These are phyloP conservation scores for Metalampra italica DNA, from an alignment of 2,888 invertebrate species.

Conservation along the genomic window DNA sequence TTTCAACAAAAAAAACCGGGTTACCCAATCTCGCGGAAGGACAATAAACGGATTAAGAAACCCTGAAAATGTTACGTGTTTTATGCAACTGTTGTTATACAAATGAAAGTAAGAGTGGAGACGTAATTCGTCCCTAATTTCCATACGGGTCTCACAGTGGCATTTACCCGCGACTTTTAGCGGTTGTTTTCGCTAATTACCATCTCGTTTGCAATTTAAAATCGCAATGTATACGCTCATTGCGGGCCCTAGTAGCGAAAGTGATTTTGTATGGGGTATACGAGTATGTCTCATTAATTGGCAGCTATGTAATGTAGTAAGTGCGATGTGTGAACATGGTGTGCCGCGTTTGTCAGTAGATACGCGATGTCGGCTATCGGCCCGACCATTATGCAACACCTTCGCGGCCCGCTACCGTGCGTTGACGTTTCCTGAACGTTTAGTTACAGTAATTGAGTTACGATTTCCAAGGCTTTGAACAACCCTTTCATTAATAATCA, in stretches of 20 bases:
- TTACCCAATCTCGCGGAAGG: constrained; percentile 41
- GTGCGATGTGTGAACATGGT: constrained; percentile 47
- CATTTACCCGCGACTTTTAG: constrained; percentile 64
- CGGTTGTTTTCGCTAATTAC: constrained; percentile 72
- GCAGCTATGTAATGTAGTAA: constrained; percentile 56
- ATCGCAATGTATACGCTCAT: constrained; percentile 41
- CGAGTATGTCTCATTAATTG: constrained; percentile 61
- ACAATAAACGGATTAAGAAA: constrained; percentile 61
- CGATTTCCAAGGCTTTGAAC: constrained; percentile 44
- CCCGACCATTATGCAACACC: constrained; percentile 47
- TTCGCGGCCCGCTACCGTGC: constrained; percentile 31
- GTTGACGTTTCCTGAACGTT: constrained; percentile 56
- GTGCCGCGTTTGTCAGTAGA: constrained; percentile 38
- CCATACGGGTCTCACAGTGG: constrained; percentile 62
- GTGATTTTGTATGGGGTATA: constrained; percentile 46
- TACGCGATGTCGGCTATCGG: constrained; percentile 17
- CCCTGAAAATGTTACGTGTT: constrained; percentile 47
- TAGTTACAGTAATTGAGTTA: constrained; percentile 53
- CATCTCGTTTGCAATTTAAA: constrained; percentile 77
- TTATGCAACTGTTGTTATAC: constrained; percentile 62
- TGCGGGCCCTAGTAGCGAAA: constrained; percentile 52
- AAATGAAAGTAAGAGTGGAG: constrained; percentile 68
- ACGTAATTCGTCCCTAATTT: constrained; percentile 75
- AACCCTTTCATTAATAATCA: constrained; percentile 33
- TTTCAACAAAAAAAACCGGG: constrained; percentile 31